A percentile compares a stretch with the other conserved stretches of the same genome.
Conservation (phyloP, 2,888 invertebrate genomes). For the Limulus polyphemus region DNA sequence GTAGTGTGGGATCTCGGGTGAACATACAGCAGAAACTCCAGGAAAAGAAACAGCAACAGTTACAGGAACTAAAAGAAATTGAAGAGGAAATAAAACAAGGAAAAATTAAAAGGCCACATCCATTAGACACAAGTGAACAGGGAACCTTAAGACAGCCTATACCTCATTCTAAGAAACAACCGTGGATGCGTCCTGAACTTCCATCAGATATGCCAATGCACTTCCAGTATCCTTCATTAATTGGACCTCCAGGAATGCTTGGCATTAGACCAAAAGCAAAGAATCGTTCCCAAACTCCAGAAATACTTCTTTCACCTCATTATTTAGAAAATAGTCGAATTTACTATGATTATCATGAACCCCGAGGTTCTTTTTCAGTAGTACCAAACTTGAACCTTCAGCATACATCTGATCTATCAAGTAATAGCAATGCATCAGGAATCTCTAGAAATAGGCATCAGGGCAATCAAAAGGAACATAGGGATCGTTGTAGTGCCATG, state of each 20-base stretch:
- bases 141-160: slow-evolving; percentile 50
- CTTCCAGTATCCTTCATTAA: slow-evolving; percentile 13
- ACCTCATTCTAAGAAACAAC: slow-evolving; percentile 56
- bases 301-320: slow-evolving; percentile 62
- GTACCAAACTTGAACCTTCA: slow-evolving; percentile 20
- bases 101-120: slow-evolving; percentile 43
- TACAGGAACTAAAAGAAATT: slow-evolving; percentile 64
- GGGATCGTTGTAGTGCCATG: slow-evolving; percentile 27
- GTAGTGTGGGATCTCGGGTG: slow-evolving; percentile 58
- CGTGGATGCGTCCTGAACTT: slow-evolving; percentile 36
- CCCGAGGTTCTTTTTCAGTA: slow-evolving; percentile 15
- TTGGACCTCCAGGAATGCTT: slow-evolving; percentile 17
- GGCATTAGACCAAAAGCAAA: slow-evolving; percentile 24
- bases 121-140: slow-evolving; percentile 31
- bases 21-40: slow-evolving; percentile 75
- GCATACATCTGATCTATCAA: slow-evolving; percentile 15
- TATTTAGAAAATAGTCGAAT: slow-evolving; percentile 48
- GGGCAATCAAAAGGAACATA: slow-evolving; percentile 14
- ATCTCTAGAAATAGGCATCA: slow-evolving; percentile 22
- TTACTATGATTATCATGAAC: slow-evolving; percentile 39
- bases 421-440: slow-evolving; percentile 20
- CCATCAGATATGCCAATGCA: slow-evolving; percentile 12
- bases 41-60: slow-evolving; percentile 74
- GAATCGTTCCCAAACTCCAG: slow-evolving; percentile 56
- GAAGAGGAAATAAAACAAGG: slow-evolving; percentile 79